A percentile compares a stretch with the other conserved stretches of the same genome.
Conservation (phyloP, 2,797 vertebrate species). For the Nannoperca obscura region DNA sequence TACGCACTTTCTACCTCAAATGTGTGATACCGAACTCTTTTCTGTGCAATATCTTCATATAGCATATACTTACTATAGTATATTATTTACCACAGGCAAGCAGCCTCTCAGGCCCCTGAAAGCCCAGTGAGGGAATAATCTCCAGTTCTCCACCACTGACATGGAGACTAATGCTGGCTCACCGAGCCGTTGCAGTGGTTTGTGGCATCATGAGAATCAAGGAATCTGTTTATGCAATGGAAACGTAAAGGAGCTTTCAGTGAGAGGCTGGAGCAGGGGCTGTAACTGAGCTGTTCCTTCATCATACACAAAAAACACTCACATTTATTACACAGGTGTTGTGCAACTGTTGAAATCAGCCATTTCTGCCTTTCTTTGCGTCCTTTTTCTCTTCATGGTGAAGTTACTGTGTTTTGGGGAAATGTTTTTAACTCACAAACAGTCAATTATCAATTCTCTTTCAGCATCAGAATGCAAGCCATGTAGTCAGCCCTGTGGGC, state of each 20-base stretch:
- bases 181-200: constrained; percentile 52
- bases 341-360: constrained; percentile 25
- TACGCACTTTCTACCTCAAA: constrained; percentile 4
- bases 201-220: constrained; percentile 66
- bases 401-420: not conserved
- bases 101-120: constrained; percentile 27
- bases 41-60: not conserved
- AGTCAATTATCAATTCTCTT: constrained; percentile 32
- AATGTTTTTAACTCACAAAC: constrained; percentile 18
- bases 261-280: constrained; percentile 34
- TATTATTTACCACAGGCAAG: constrained; percentile 15
- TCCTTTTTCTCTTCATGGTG: constrained; percentile 24
- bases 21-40: not conserved
- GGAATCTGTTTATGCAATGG: constrained; percentile 75
- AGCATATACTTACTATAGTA: not conserved
- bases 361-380: not conserved
- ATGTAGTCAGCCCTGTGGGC: constrained; percentile 70
- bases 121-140: constrained; percentile 43
- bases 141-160: constrained; percentile 44
- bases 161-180: constrained; percentile 55
- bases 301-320: not conserved
- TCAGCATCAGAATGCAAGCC: constrained; percentile 92
- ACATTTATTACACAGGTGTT: constrained; percentile 42
- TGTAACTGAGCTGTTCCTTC: constrained; percentile 21
- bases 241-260: constrained; percentile 69